Base-by-base conservation (phyloP, 2,888 invertebrate genomes). In the Chrysina gloriosa region DNA sequence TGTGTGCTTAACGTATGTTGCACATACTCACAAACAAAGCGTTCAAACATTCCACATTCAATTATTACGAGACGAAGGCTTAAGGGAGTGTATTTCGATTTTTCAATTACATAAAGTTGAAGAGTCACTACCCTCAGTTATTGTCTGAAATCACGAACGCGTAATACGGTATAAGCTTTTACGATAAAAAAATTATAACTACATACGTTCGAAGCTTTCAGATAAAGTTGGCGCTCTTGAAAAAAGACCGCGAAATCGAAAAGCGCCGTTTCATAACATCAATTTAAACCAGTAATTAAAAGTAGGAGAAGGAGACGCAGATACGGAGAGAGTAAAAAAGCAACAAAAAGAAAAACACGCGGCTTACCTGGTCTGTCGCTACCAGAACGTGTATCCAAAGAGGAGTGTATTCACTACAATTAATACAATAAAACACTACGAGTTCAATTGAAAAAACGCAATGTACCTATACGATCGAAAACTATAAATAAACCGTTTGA, bases 361-460 rank as follows among this genome's bases (percentile, higher is more conserved):
- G 63, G 61, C 68, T 63, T 63, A 68, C 68, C 68, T 68, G 61
- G 45, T 63, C 63, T 63, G 68, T 63, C 52, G 47, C 34, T 56
- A 47, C 56, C 56, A 47, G 58, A 21, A 58, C 45, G 58, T 58
- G 48, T 58, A 66, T 66, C 66, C 66, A 66, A 66, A 66, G 39
- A 56, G 36, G 36, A 64, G 64, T 50, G 50, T 21, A 47, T 58
- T 42, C 58, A 66, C 66, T 23, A 65, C 65, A 66, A 52, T 47
- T 47, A 65, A 65, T 65, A 34, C 56, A 65, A 65, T 42, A 66
- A 36, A 66, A 66, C 66, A 66, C 66, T 34, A 25, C 54, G 23
- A 31, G 47, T 66, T 66, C 34, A 58, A 66, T 66, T 58, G 58
- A 56, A 58, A 56, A 19, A 47, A 27, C 14, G 11, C 42, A 45